Base-by-base conservation (phyloP, 2,113 vertebrate species). In the Syrrhaptes paradoxus region DNA sequence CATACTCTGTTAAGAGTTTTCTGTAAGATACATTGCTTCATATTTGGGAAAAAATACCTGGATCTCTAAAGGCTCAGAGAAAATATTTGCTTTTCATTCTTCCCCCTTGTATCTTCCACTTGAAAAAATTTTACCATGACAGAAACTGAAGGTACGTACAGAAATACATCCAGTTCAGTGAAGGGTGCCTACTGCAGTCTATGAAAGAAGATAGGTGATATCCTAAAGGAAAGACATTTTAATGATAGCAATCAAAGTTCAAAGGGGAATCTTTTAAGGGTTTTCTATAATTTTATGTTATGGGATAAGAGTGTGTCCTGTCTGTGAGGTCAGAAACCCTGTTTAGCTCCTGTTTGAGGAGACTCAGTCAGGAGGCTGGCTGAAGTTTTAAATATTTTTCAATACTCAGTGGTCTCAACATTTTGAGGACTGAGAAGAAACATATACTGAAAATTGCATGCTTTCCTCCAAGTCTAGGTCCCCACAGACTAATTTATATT, bases 311-410 rank as follows among this genome's bases (percentile, higher is more conserved):
- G 22, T 18, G 36, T 28, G 51, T 63, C 34, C 32, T 59, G 28
- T 52, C 48, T 59, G 9, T 48, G 55, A 83, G 63, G 43, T 85
- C 78, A 89, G 78, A 73, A 87, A 61, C 8, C 6, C 29, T 38
- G 8, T n/a, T 74, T 18, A 83, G 90, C 95, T 90, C 59, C 90
- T 45, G 52, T 95, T 88, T 63, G 55, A 85, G 51, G 13, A 93
- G n/a, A 54, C 12, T 80, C 55, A 77, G 51, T 31, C 34, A 83
- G 46, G 28, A 95, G 20, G 48, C 29, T 67, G 57, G 34, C 67
- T 74, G 54, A 85, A 90, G 38, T 9, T 74, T 89, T 70, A 48
- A 8, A 1, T 87, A n/a, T 68, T 84, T 92, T 94, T 91, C 70
- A 87, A 7, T 76, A 48, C 38, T 55, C 63, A 59, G 20, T 38